phyloP scores from a whole-genome alignment of 92 coral and sea anemone species.

The Montipora capitata region DNA sequence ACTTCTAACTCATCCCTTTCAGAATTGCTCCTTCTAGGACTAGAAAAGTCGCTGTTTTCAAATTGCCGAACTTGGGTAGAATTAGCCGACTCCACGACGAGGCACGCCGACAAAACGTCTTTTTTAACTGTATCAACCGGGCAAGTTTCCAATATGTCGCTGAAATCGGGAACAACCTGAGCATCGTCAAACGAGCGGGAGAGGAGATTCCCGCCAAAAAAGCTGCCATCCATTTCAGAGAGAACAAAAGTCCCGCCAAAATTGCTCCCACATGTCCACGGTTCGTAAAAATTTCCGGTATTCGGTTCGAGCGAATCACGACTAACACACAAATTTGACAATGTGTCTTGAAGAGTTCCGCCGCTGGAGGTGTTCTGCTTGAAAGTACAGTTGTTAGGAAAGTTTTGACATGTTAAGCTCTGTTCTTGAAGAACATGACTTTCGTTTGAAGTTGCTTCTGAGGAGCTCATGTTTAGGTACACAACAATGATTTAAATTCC shows the following conservation, averaged over 20 bases:
- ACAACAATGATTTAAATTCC: conserved; percentile 9
- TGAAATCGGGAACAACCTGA: conserved; percentile 75
- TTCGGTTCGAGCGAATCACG: conserved; percentile 28
- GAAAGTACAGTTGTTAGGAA: not conserved
- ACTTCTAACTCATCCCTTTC: conserved; percentile 76
- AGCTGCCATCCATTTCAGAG: conserved; percentile 22
- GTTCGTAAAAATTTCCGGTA: conserved; percentile 42
- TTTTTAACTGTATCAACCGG: conserved; percentile 20
- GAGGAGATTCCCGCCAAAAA: conserved; percentile 47
- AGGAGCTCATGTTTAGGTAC: conserved; percentile 16
- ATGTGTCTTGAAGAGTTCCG: not conserved
- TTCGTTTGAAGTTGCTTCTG: conserved; percentile 8
- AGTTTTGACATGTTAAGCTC: not conserved
- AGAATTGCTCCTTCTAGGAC: conserved; percentile 44
- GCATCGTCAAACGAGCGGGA: conserved; percentile 50
- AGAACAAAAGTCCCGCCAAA: conserved; percentile 58
- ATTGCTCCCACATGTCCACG: conserved; percentile 18
- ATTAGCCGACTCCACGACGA: conserved; percentile 20
- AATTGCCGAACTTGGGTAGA: conserved; percentile 1
- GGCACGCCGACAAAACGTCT: not conserved
- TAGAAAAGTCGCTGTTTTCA: conserved; percentile 12
- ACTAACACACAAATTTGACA: conserved; percentile 1
- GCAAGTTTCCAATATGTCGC: conserved; percentile 47
- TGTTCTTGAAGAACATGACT: not conserved
- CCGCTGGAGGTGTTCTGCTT: not conserved